These are phyloP conservation scores for Hirtodrosophila confusa DNA, from an alignment of 2,888 invertebrate genomes.

Conservation along the genomic window DNA sequence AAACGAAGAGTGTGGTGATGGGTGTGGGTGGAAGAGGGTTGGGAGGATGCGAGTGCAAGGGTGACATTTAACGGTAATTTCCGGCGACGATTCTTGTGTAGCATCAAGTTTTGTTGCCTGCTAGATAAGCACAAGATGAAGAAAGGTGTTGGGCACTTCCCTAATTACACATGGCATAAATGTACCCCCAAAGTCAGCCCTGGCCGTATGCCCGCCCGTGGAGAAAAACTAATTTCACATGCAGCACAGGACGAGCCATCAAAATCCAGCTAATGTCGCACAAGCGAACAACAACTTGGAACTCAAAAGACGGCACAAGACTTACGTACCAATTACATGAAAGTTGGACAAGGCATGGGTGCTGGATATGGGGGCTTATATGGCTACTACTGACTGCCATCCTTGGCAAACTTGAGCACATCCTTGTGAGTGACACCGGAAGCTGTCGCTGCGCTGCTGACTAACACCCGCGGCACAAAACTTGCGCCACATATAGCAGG, in stretches of 20 bases:
- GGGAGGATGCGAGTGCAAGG: slow-evolving; percentile 47
- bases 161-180: slow-evolving; percentile 74
- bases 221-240: slow-evolving; percentile 74
- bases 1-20: not conserved
- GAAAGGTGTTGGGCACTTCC: slow-evolving; percentile 65
- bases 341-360: slow-evolving; percentile 45
- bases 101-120: slow-evolving; percentile 51
- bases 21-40: not conserved
- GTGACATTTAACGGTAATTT: slow-evolving; percentile 70
- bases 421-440: slow-evolving; percentile 75
- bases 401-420: slow-evolving; percentile 53
- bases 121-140: slow-evolving; percentile 59
- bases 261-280: slow-evolving; percentile 77
- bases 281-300: slow-evolving; percentile 69
- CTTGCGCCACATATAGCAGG: slow-evolving; percentile 40
- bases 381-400: slow-evolving; percentile 14
- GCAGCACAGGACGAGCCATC: slow-evolving; percentile 71
- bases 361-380: not conserved
- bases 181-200: slow-evolving; percentile 40
- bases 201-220: not conserved
- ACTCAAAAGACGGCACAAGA: slow-evolving; percentile 66
- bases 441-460: slow-evolving; percentile 65
- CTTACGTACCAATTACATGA: slow-evolving; percentile 74
- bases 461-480: slow-evolving; percentile 63
- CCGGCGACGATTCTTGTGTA: slow-evolving; percentile 56